A percentile compares a stretch with the other conserved stretches of the same genome.
These are phyloP conservation scores for Drosophila anomelani DNA, from an alignment of 2,888 invertebrate genomes.

Conservation along the genomic window DNA sequence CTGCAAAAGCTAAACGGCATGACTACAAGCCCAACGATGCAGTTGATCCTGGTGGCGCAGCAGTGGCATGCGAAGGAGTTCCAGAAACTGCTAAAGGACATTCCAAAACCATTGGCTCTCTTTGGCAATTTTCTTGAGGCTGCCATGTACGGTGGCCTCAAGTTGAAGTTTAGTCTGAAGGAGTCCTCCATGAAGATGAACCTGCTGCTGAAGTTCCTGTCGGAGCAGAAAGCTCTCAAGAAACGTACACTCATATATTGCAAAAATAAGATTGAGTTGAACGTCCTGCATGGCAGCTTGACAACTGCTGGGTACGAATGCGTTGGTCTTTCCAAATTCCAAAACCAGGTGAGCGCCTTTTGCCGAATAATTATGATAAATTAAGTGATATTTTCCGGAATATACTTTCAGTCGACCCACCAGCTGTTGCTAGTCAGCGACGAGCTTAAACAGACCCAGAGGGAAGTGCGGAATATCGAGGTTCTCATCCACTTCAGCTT, in stretches of 20 bases:
- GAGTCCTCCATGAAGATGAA: slow-evolving; percentile 29
- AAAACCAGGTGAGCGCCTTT: slow-evolving; percentile 17
- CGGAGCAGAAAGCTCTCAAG: not conserved
- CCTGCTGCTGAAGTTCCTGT: slow-evolving; percentile 32
- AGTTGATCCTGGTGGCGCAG: slow-evolving; percentile 56
- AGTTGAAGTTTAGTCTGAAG: slow-evolving; percentile 19
- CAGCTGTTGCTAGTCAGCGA: slow-evolving; percentile 54
- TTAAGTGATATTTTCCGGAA: not conserved
- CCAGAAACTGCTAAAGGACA: slow-evolving; percentile 9
- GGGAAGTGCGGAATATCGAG: slow-evolving; percentile 29
- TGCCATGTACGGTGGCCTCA: slow-evolving; percentile 56
- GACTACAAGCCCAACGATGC: slow-evolving; percentile 8
- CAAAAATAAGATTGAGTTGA: slow-evolving; percentile 37
- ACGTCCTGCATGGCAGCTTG: not conserved
- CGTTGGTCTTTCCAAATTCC: slow-evolving; percentile 1
- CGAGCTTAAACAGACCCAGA: not conserved
- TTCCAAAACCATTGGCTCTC: slow-evolving; percentile 48
- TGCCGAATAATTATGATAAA: not conserved
- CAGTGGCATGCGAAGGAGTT: slow-evolving; percentile 52
- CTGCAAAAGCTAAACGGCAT: slow-evolving; percentile 14
- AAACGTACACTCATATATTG: slow-evolving; percentile 56
- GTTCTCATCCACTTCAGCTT: slow-evolving; percentile 55
- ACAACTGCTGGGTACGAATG: slow-evolving; percentile 39
- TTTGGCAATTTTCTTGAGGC: slow-evolving; percentile 65
- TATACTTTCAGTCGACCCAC: slow-evolving; percentile 34